Evolutionary conservation across 2,888 invertebrate species (phyloP).

Genomic region (Andrena dorsata): DNA sequence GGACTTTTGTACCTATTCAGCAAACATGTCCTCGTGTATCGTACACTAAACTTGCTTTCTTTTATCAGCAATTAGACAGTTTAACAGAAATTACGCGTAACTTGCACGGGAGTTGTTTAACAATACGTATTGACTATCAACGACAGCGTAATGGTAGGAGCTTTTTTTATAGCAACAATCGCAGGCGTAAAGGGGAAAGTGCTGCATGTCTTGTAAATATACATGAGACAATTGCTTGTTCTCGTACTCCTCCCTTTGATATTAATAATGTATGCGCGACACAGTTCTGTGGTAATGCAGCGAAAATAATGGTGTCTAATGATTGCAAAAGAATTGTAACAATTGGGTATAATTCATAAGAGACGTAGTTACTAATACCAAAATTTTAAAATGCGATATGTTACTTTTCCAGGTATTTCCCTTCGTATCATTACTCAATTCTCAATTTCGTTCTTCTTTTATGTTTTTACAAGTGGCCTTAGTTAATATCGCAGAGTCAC

Average conservation of each 20-base stretch:
- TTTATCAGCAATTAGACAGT: background rate
- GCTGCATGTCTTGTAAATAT: conserved; percentile 54
- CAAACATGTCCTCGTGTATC: conserved; percentile 50
- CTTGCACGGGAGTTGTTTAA: conserved; percentile 41
- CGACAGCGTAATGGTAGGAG: conserved; percentile 25
- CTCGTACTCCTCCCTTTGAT: conserved; percentile 47
- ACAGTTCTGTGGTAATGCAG: background rate
- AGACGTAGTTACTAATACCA: background rate
- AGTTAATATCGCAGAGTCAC: conserved; percentile 78
- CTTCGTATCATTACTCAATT: conserved; percentile 80
- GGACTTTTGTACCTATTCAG: conserved; percentile 45
- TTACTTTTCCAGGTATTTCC: conserved; percentile 83
- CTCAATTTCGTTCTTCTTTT: conserved; percentile 80
- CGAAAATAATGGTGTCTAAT: background rate
- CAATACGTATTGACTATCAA: conserved; percentile 47
- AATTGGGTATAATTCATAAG: conserved; percentile 3
- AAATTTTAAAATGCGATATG: conserved; percentile 41
- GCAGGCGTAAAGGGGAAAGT: conserved; percentile 45
- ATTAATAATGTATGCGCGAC: conserved; percentile 8
- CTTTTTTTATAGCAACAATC: conserved; percentile 31
- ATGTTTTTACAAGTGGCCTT: conserved; percentile 79
- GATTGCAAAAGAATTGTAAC: conserved; percentile 8
- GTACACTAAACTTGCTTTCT: background rate
- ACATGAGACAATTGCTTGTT: conserved; percentile 51
- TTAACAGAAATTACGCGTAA: background rate